Base-by-base conservation (phyloP, 1,140 invertebrate species). In the Drosophila athabasca region DNA sequence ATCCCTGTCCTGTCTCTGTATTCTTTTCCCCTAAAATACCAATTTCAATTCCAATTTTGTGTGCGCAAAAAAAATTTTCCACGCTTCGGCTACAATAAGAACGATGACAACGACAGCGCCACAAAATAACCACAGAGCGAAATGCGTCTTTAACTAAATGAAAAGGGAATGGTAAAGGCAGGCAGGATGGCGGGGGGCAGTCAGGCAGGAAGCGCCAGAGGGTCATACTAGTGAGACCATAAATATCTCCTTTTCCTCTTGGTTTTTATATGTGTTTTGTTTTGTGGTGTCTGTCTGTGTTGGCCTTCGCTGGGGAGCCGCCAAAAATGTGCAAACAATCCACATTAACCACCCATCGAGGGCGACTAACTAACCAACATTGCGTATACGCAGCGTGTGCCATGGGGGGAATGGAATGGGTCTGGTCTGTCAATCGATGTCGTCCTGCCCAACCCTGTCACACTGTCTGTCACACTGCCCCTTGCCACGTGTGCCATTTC, bases 251-350 rank as follows among this genome's bases (percentile, higher is more conserved):
- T 8, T 29, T 6, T 22, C 35, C 45, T 24, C 13, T 39, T 39
- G 24, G 24, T 26, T 26, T 26, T 26, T 26, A 26, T 31, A 29
- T 69, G 41, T 64, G 22, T 29, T 50, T 80, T 76, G 46, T 68
- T 49, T 51, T 39, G 35, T 39, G 35, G 57, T 74, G 72, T 64
- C 72, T 72, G 67, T 50, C 73, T 62, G 54, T 44, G 48, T 45
- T 74, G 70, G 52, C 62, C 59, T 67, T 50, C 57, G 52, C 17
- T 69, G 31, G 3, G 73, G 60, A 68, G 65, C 82, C 77, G 82
- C 81, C 82, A 85, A 85, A 85, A 85, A 85, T 87, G 81, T 85
- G 81, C 81, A 85, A 81, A 87, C 81, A 85, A 85, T 85, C 82
- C 80, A 85, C 81, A 78, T 77, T 70, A 76, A 67, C 77, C 81